Evolutionary conservation across 2,797 vertebrate species (phyloP).

Genomic region (Antennarius maculatus): DNA sequence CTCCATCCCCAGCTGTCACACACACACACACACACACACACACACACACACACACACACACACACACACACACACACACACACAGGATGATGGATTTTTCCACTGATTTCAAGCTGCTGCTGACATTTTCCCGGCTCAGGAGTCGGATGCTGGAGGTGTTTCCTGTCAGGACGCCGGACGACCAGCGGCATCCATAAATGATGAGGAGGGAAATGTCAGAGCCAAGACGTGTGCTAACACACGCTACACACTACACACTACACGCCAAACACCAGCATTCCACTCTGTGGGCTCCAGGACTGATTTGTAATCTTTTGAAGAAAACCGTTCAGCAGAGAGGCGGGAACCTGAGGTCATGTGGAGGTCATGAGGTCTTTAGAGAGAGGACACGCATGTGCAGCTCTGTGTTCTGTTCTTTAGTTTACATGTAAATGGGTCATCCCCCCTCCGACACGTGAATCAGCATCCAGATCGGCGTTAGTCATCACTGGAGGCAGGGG

Average conservation of each 20-base stretch:
- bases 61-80: constrained; percentile 9
- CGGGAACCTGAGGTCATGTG: no score
- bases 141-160: constrained; percentile 54
- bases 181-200: constrained; percentile 69
- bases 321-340: no score
- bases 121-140: constrained; percentile 75
- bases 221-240: constrained; percentile 32
- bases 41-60: constrained; percentile 13
- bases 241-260: background rate
- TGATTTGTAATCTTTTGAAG: no score
- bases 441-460: no score
- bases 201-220: constrained; percentile 70
- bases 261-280: background rate
- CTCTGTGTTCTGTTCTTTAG: background rate
- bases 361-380: no score
- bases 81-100: constrained; percentile 51
- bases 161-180: constrained; percentile 49
- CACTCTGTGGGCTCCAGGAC: no score
- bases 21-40: constrained; percentile 6
- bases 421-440: no score
- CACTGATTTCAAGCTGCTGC: constrained; percentile 64
- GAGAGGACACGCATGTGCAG: no score
- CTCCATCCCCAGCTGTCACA: constrained; percentile 49
- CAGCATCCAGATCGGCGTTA: no score
- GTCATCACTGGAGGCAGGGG: no score